phyloP scores from a whole-genome alignment of 2,888 invertebrate species.

The Eupithecia tripunctaria region DNA sequence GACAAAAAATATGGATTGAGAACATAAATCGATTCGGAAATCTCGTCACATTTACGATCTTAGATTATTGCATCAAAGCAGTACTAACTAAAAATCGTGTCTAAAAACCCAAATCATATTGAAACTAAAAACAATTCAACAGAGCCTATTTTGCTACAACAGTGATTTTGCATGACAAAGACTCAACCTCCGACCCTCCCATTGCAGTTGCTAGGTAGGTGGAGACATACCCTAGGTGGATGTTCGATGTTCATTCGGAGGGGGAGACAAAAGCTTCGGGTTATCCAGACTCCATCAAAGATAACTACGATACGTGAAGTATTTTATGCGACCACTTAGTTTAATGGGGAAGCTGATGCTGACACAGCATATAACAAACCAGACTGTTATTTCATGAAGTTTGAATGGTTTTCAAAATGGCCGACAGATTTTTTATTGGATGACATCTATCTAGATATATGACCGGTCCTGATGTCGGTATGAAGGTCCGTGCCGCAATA shows the following conservation, averaged over 20 bases:
- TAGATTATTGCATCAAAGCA: neutral
- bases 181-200: neutral
- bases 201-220: conserved; percentile 14
- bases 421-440: neutral
- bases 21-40: neutral
- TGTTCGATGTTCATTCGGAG: conserved; percentile 24
- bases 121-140: neutral
- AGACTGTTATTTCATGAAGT: neutral
- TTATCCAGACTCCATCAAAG: conserved; percentile 26
- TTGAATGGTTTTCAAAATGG: neutral
- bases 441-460: neutral
- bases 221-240: conserved; percentile 26
- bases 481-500: neutral
- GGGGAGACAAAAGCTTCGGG: conserved; percentile 35
- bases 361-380: conserved; percentile 14
- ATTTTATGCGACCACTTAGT: conserved; percentile 33
- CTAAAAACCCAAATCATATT: neutral
- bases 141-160: conserved; percentile 13
- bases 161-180: conserved; percentile 13
- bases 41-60: neutral
- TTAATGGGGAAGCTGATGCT: conserved; percentile 24
- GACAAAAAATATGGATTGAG: neutral
- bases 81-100: neutral
- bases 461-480: too few relatives aligned
- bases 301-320: conserved; percentile 34